A percentile compares a stretch with the other conserved stretches of the same genome.
Conservation (phyloP, 2,797 vertebrate species). For the Manis pentadactyla region DNA sequence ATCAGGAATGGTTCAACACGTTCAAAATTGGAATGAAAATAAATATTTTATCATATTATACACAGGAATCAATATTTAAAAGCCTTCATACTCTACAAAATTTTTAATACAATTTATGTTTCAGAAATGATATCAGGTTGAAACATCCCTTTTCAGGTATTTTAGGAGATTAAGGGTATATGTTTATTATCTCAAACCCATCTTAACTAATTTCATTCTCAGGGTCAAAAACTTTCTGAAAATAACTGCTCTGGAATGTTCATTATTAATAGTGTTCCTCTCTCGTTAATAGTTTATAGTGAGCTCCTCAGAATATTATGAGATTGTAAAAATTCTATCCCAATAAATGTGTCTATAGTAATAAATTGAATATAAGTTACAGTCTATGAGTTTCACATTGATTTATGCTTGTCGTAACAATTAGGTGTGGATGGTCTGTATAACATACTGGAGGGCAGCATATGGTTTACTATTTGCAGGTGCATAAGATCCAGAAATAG, state of each 20-base stretch:
- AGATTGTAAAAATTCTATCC: constrained; percentile 86
- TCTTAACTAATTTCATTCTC: constrained; percentile 63
- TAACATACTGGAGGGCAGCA: neutral
- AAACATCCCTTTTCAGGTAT: constrained; percentile 50
- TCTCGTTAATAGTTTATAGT: constrained; percentile 84
- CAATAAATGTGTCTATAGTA: constrained; percentile 85
- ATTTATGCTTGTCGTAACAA: constrained; percentile 82
- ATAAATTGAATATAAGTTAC: constrained; percentile 85
- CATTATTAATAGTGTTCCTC: constrained; percentile 83
- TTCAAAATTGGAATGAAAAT: constrained; percentile 48
- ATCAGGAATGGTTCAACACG: neutral
- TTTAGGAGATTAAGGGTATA: constrained; percentile 53
- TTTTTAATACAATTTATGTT: constrained; percentile 51
- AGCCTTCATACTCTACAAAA: constrained; percentile 42
- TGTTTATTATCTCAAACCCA: constrained; percentile 66
- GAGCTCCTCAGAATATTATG: constrained; percentile 83
- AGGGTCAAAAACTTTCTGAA: constrained; percentile 79
- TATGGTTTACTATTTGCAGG: neutral
- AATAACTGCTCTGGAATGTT: constrained; percentile 71
- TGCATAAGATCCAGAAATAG: neutral
- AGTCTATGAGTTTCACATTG: constrained; percentile 77
- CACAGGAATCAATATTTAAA: constrained; percentile 73
- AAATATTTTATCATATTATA: constrained; percentile 69
- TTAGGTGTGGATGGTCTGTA: neutral
- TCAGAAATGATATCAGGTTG: neutral